A percentile compares a stretch with the other conserved stretches of the same genome.
phyloP scores from a whole-genome alignment of 2,113 vertebrate genomes.

The Podarcis cretensis region DNA sequence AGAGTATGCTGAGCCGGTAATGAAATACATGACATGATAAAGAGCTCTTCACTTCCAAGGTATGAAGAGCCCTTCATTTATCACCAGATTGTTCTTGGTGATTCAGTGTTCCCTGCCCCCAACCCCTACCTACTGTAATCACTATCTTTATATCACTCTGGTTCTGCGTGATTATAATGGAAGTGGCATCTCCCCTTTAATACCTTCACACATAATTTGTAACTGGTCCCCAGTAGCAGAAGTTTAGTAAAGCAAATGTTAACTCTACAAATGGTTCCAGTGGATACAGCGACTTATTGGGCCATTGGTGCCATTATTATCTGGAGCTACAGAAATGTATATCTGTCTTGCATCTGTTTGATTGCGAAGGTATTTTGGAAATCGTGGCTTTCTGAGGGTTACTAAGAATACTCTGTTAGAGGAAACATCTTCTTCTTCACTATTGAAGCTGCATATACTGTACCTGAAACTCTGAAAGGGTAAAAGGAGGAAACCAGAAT shows the following conservation, averaged over 20 bases:
- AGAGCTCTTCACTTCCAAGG: not conserved
- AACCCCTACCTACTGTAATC: not conserved
- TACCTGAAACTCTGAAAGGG: no score
- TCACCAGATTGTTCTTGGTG: constrained; percentile 12
- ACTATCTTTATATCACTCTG: not conserved
- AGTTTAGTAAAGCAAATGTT: not conserved
- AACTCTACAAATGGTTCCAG: not conserved
- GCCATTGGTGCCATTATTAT: no score
- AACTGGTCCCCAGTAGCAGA: not conserved
- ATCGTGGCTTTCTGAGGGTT: not conserved
- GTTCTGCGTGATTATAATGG: not conserved
- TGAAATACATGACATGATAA: constrained; percentile 16
- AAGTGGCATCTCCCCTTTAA: accelerated
- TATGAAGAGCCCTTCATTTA: constrained; percentile 17
- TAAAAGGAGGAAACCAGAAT: no score
- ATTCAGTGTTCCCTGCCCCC: not conserved
- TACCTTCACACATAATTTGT: not conserved
- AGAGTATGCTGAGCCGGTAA: not conserved
- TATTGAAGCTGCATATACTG: no score
- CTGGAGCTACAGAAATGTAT: no score
- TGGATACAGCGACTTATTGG: no score
- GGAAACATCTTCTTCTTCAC: no score
- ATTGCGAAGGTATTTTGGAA: not conserved
- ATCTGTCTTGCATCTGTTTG: no score
- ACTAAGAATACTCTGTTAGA: no score